These are phyloP conservation scores for Drosophila miranda DNA, from an alignment of 1,140 invertebrate genomes.

Conservation along the genomic window DNA sequence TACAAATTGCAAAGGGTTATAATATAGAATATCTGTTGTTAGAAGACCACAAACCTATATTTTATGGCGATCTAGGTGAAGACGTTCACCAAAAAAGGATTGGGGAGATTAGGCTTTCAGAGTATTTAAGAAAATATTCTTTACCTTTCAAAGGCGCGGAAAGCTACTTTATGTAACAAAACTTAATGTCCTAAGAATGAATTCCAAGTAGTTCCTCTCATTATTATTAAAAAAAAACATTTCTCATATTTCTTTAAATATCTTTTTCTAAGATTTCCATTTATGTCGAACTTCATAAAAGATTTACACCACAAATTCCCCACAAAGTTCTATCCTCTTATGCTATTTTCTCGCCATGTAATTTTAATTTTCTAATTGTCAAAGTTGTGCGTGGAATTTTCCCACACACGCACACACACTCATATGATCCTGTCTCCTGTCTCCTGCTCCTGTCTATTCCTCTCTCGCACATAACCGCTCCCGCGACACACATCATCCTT, in stretches of 20 bases:
- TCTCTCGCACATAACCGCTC: conserved; percentile 10
- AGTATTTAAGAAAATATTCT: no score
- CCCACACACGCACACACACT: conserved; percentile 18
- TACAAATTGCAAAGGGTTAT: no score
- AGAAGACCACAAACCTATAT: no score
- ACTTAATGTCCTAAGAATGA: no score
- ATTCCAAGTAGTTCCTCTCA: no score
- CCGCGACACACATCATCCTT: conserved; percentile 38
- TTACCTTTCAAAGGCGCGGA: no score
- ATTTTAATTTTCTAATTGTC: conserved; percentile 76
- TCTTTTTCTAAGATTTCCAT: neutral
- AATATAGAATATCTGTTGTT: no score
- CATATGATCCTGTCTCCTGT: neutral
- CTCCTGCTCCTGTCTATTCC: neutral
- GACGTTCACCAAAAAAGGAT: no score
- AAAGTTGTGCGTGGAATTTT: conserved; percentile 51
- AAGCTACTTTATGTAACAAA: no score
- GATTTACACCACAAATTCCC: neutral
- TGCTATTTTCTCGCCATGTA: conserved; percentile 38
- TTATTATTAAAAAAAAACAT: no score
- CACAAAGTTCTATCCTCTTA: neutral
- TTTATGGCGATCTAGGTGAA: no score
- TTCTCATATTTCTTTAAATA: neutral
- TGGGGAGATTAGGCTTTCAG: no score
- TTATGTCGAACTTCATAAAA: neutral